Conservation (phyloP, 2,888 invertebrate genomes). For the Cephalotes varians region DNA sequence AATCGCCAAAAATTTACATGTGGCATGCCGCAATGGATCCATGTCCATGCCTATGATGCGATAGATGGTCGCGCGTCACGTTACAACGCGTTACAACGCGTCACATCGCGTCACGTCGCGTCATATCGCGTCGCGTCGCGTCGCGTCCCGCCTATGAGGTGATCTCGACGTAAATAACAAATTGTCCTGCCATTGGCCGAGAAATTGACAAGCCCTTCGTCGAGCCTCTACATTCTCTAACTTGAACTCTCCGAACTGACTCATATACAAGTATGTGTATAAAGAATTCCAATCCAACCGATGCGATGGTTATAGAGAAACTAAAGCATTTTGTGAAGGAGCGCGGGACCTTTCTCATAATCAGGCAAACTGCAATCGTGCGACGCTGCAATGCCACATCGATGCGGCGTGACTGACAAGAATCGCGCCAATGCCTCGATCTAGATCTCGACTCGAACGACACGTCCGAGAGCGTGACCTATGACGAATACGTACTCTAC, state of each 20-base stretch:
- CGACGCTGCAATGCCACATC: neutral
- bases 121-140: neutral
- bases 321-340: neutral
- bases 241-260: too few species aligned
- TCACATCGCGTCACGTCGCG: too few species aligned
- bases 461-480: slow-evolving; percentile 44
- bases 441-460: neutral
- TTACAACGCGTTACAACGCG: neutral
- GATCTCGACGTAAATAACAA: slow-evolving; percentile 34
- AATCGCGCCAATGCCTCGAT: neutral
- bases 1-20: neutral
- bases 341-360: neutral
- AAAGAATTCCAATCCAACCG: neutral
- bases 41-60: too few species aligned
- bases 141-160: neutral
- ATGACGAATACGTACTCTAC: slow-evolving; percentile 23
- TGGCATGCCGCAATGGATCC: neutral
- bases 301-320: neutral
- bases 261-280: slow-evolving; percentile 52
- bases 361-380: neutral
- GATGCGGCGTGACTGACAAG: neutral
- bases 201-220: slow-evolving; percentile 79
- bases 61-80: too few species aligned
- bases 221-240: slow-evolving; percentile 73
- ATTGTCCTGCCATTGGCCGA: slow-evolving; percentile 74